phyloP scores from a whole-genome alignment of 2,888 invertebrate species.

The Trachelus stipa region DNA sequence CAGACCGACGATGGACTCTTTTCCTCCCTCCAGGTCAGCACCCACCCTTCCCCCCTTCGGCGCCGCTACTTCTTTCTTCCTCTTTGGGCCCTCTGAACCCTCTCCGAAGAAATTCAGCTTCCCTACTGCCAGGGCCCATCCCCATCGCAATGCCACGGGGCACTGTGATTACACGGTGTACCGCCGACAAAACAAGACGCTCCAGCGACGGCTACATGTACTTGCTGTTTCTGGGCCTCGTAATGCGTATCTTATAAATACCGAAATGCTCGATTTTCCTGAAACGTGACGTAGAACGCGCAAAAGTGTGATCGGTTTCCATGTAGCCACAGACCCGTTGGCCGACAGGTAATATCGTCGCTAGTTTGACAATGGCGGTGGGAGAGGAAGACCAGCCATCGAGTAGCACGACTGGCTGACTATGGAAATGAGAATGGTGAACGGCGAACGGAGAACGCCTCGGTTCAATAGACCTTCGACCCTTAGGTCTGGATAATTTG shows the following conservation, averaged over 20 bases:
- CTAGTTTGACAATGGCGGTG: neutral
- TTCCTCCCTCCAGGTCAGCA: slow-evolving; percentile 15
- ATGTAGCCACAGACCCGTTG: neutral
- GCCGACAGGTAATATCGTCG: neutral
- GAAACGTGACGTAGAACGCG: neutral
- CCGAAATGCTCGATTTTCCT: neutral
- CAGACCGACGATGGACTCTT: neutral
- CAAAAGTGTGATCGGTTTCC: neutral
- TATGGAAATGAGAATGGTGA: slow-evolving; percentile 64
- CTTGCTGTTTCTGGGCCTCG: slow-evolving; percentile 21
- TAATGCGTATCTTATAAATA: slow-evolving; percentile 39
- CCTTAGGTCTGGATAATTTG: slow-evolving; percentile 66
- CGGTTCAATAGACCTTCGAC: slow-evolving; percentile 67
- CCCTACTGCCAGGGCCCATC: slow-evolving; percentile 22
- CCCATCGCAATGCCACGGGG: slow-evolving; percentile 55
- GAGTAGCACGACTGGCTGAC: slow-evolving; percentile 41
- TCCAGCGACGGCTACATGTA: slow-evolving; percentile 33
- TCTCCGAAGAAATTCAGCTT: slow-evolving; percentile 32
- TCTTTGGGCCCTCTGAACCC: slow-evolving; percentile 16
- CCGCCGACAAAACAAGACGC: slow-evolving; percentile 61
- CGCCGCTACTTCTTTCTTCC: neutral
- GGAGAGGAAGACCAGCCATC: neutral
- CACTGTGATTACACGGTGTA: slow-evolving; percentile 62
- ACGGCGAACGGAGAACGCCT: slow-evolving; percentile 53
- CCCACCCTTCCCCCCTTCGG: slow-evolving; percentile 11